These are phyloP conservation scores for Scalopus aquaticus DNA, from an alignment of 2,113 vertebrate genomes.

Conservation along the genomic window DNA sequence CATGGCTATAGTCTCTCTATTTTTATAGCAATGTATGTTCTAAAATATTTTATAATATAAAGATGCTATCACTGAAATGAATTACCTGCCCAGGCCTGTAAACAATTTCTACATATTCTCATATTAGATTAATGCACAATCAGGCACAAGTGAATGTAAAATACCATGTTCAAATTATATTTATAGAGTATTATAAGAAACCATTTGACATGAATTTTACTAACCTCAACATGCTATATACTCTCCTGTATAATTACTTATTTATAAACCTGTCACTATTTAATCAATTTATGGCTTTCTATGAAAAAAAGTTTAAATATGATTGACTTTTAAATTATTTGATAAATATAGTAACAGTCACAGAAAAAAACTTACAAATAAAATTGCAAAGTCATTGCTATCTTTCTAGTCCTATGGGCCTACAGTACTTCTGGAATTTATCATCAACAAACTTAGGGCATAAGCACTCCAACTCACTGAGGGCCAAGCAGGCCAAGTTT, in stretches of 20 bases:
- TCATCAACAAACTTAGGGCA: slow-evolving; percentile 10
- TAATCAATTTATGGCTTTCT: slow-evolving; percentile 2
- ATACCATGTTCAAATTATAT: slow-evolving; percentile 28
- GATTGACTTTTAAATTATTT: neutral
- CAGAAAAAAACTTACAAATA: slow-evolving; percentile 13
- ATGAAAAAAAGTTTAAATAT: neutral
- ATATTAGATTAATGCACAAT: slow-evolving; percentile 34
- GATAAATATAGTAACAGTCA: slow-evolving; percentile 22
- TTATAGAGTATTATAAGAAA: slow-evolving; percentile 14
- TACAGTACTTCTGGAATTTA: slow-evolving; percentile 54
- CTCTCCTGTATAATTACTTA: slow-evolving; percentile 4
- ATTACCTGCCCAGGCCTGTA: neutral
- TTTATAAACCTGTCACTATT: slow-evolving; percentile 7
- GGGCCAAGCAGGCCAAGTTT: slow-evolving; percentile 32
- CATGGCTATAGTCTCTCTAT: neutral
- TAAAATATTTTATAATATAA: slow-evolving; percentile 36
- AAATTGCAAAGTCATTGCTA: slow-evolving; percentile 43
- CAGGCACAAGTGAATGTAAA: neutral
- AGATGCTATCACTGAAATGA: neutral
- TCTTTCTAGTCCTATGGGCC: slow-evolving; percentile 12
- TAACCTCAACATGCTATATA: slow-evolving; percentile 35
- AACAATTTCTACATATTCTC: slow-evolving; percentile 26
- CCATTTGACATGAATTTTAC: slow-evolving; percentile 27
- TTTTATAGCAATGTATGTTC: slow-evolving; percentile 1
- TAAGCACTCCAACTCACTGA: slow-evolving; percentile 49